These are phyloP conservation scores for Halcyon chelicuti DNA, from an alignment of 2,797 vertebrate species.

Conservation along the genomic window DNA sequence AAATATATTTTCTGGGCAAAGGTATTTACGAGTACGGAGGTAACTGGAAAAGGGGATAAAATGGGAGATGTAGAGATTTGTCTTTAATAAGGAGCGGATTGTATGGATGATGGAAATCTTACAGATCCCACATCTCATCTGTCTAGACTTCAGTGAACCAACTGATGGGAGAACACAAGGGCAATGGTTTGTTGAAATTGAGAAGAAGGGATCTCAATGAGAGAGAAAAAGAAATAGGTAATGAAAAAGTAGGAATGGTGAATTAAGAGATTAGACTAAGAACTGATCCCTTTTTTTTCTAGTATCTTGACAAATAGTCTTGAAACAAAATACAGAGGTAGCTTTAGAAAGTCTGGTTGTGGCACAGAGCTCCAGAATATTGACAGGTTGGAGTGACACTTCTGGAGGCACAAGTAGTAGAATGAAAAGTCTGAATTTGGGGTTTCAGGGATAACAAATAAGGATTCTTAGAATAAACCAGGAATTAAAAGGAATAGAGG, in stretches of 20 bases:
- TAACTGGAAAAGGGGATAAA: background rate
- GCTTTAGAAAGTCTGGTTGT: background rate
- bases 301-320: background rate
- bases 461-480: background rate
- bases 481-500: background rate
- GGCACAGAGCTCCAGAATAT: background rate
- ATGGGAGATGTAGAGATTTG: background rate
- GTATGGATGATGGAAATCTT: background rate
- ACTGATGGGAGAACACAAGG: background rate
- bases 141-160: background rate
- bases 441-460: background rate
- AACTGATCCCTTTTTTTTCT: background rate
- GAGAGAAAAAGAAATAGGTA: background rate
- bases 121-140: background rate
- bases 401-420: background rate
- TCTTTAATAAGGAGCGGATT: background rate
- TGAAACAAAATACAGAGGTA: background rate
- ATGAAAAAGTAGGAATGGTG: background rate
- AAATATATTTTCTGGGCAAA: background rate
- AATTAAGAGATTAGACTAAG: background rate
- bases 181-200: background rate
- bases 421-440: background rate
- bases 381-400: background rate
- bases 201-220: background rate
- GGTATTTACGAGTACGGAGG: background rate